These are phyloP conservation scores for Luperina nickerlii DNA, from an alignment of 2,888 invertebrate species.

Conservation along the genomic window DNA sequence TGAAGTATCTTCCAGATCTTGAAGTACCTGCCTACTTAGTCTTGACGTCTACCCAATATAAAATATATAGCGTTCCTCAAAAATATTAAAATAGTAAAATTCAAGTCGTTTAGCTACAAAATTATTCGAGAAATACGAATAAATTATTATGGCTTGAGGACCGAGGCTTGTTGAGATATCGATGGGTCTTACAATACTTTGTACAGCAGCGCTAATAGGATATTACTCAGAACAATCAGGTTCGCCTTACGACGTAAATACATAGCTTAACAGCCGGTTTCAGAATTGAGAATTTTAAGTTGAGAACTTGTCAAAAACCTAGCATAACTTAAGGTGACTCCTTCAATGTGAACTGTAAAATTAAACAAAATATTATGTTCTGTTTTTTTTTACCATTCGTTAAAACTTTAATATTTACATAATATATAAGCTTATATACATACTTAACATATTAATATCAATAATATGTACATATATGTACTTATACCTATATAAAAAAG, in stretches of 20 bases:
- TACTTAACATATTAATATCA: background rate
- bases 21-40: too few relatives aligned
- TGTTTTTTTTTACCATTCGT: background rate
- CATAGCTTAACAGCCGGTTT: slow-evolving; percentile 23
- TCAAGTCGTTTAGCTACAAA: background rate
- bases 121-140: background rate
- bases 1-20: background rate
- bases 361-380: background rate
- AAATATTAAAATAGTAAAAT: background rate
- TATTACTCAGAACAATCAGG: slow-evolving; percentile 72
- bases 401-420: background rate
- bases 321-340: background rate
- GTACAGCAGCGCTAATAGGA: slow-evolving; percentile 67
- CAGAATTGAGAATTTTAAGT: background rate
- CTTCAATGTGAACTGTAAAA: background rate
- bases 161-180: background rate
- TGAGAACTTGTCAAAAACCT: background rate
- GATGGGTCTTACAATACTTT: slow-evolving; percentile 46
- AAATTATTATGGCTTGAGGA: background rate
- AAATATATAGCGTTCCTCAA: background rate
- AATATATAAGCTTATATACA: background rate
- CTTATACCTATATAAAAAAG: background rate
- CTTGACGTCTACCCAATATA: background rate
- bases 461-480: background rate
- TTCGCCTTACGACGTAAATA: slow-evolving; percentile 67